Evolutionary conservation across 2,113 vertebrate species (phyloP).

Genomic region (Pseudopipra pipra): DNA sequence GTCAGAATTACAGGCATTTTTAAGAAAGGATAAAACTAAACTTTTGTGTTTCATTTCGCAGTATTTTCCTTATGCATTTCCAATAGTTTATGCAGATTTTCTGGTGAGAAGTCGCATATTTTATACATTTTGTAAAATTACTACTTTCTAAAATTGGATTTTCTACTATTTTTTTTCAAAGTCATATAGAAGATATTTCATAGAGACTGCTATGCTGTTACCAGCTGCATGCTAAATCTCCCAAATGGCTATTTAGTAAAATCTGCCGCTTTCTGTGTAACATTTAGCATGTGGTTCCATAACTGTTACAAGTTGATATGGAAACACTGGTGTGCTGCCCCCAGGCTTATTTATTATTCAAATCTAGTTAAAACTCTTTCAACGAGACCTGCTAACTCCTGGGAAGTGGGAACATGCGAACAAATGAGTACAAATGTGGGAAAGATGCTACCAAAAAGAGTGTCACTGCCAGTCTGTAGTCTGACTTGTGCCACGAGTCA

Average conservation of each 20-base stretch:
- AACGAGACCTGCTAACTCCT: background rate
- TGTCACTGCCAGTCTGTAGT: background rate
- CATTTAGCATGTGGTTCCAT: background rate
- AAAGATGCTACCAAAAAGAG: background rate
- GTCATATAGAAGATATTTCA: background rate
- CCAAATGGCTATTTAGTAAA: background rate
- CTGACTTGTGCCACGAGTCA: background rate
- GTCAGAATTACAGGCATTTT: background rate
- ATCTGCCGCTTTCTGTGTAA: background rate
- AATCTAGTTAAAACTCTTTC: background rate
- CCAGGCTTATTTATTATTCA: background rate
- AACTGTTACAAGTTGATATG: background rate
- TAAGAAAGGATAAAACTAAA: background rate
- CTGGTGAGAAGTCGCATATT: background rate
- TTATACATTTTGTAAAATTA: background rate
- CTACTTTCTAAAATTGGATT: background rate
- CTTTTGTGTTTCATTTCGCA: background rate
- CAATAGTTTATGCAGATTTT: background rate
- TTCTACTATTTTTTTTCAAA: background rate
- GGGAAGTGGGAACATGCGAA: background rate
- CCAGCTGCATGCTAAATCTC: background rate
- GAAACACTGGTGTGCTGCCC: background rate
- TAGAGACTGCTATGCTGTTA: background rate
- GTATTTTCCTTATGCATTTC: background rate
- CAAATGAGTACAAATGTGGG: background rate